Base-by-base conservation (phyloP, 1,140 invertebrate genomes). In the Papilio aristodemus region DNA sequence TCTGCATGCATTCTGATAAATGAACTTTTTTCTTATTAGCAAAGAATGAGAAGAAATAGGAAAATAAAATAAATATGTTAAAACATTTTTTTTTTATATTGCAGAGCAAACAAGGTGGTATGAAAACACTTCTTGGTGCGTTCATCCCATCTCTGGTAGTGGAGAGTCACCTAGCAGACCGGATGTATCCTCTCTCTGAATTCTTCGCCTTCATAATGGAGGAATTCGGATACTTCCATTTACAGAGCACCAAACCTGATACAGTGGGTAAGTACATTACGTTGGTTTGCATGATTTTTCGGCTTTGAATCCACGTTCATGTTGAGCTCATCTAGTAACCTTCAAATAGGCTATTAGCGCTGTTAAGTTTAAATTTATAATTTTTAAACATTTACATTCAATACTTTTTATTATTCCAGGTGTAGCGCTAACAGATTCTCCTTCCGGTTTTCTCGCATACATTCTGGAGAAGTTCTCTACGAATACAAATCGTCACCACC, bases 201-300 rank as follows among this genome's bases (percentile, higher is more conserved):
- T 72, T 92, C 0, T 92, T 94, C 6, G 62, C 72, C 0, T 78
- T 72, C 54, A 0, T 96, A 0, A 39, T 97, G 0, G 91, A 94
- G 73, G 96, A 98, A 86, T 88, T 86, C 57, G 97, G 97, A 9
- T 98, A 98, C 81, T 81, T 95, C 17, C 96, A 97, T 80, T 84
- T 98, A 19, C 97, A 98, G 89, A 93, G 96, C 4, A 97, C 96
- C 0, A 98, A 98, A 87, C 97, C 97, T 10, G 97, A 98, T 80
- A 98, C 97, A 4, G 91, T 98, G 71, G 86, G 89, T 89, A 76
- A 75, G 81, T 73, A 3, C 38, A 13, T 39, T 4, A 13, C 4
- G 10, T 13, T 38, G n/a, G n/a, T n/a, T n/a, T n/a, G n/a, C n/a
- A n/a, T n/a, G n/a, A n/a, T n/a, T n/a, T n/a, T n/a, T n/a, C n/a